Evolutionary conservation across 2,113 vertebrate species (phyloP).

Genomic region (Eptatretus burgeri): DNA sequence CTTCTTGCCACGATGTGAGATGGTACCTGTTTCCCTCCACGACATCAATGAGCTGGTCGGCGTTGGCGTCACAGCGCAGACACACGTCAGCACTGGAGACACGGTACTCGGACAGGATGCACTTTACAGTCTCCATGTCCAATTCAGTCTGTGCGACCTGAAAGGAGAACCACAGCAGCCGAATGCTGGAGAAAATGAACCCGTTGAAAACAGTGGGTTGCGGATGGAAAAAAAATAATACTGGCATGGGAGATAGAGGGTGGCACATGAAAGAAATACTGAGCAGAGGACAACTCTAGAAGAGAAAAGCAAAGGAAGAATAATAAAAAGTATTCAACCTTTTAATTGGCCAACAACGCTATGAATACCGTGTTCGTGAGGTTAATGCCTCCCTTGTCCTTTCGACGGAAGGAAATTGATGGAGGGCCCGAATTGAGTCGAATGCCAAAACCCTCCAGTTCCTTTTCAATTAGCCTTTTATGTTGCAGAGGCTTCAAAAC

Average conservation of each 20-base stretch:
- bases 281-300: background rate
- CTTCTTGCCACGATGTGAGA: too few relatives aligned
- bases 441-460: constrained; percentile 88
- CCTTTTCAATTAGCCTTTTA: constrained; percentile 89
- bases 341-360: too few relatives aligned
- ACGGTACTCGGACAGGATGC: constrained; percentile 79
- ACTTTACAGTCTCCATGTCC: constrained; percentile 71
- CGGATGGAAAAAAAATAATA: background rate
- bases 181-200: constrained; percentile 3
- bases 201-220: too few relatives aligned
- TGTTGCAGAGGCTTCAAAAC: constrained; percentile 80
- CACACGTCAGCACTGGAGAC: constrained; percentile 92
- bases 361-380: constrained; percentile 51
- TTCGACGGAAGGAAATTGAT: constrained; percentile 91
- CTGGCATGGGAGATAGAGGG: background rate
- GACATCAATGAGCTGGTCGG: constrained; percentile 82
- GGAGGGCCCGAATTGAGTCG: constrained; percentile 77
- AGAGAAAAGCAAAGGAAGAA: background rate
- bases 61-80: constrained; percentile 57
- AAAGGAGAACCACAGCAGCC: background rate
- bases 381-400: constrained; percentile 98
- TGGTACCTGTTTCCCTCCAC: constrained; percentile 79
- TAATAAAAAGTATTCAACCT: too few relatives aligned
- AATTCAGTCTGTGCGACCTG: constrained; percentile 70
- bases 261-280: background rate